Base-by-base conservation (phyloP, 1,140 invertebrate species). In the Drosophila setifemur region DNA sequence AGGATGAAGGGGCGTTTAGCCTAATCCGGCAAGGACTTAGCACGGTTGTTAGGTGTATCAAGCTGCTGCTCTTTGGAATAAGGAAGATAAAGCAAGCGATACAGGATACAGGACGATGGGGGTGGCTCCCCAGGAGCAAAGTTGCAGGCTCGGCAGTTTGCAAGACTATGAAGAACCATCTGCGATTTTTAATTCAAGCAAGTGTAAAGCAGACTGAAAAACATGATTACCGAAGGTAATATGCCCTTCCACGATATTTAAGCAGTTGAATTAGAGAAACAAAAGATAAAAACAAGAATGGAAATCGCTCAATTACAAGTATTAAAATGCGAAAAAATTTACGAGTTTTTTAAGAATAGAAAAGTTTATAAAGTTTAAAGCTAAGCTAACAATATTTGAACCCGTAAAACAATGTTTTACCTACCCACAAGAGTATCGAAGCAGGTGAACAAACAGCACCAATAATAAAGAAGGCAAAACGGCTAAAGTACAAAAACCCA, bases 141-240 rank as follows among this genome's bases (percentile, higher is more conserved):
- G 44, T 31, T 72, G 74, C 45, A 11, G 33, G 40, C 26, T 25
- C 39, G 43, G 52, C 70, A 70, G 39, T 67, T 75, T 78, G 8
- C 37, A 40, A 52, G 25, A 28, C 21, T 26, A 35, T 43, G 52
- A 39, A 25, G 40, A 23, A 61, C 60, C 70, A 77, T 50, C 78
- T 76, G 68, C 73, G 54, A 73, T 55, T 83, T 83, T 73, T 71
- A 77, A 77, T 78, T 73, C 44, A 47, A 43, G 54, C 50, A 33
- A 35, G 54, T 49, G 42, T 52, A 58, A 64, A 47, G 53, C 14
- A 48, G 16, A 35, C 18, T 2, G 7, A 9, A 26, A 37, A 6
- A 23, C 6, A 0, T 44, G 6, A 0, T 1, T 2, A 21, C 16
- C 7, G 54, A 28, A 47, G 18, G 14, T 45, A 6, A 3, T 25